Base-by-base conservation (phyloP, 1,140 invertebrate genomes). In the Pemphigus obesinymphae region DNA sequence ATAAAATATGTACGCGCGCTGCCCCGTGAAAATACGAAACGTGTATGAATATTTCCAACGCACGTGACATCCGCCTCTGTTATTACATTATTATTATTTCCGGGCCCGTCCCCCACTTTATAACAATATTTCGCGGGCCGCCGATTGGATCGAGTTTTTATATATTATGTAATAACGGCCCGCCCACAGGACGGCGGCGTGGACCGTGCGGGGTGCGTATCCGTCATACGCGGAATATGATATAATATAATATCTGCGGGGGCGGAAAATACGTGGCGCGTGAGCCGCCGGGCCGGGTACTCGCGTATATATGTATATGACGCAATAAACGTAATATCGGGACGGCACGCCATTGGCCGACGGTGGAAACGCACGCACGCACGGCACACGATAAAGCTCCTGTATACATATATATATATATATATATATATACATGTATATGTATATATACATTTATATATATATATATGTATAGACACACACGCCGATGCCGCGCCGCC, bases 141-240 rank as follows among this genome's bases (percentile, higher is more conserved):
- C 1, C 20, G 53, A 80, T 80, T 80, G 75, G 75, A 63, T 10
- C 8, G 23, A 29, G 23, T 80, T 80, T 80, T 80, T 61, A 61
- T 80, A 61, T 61, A 40, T 61, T 61, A 80, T 61, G 75, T 61
- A 80, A 80, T 80, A 80, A 80, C 75, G 75, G 37, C 53, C 61
- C 75, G 75, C 75, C 75, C 34, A 11, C 34, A 5, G n/a, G n/a
- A n/a, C 37, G 29, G 45, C 40, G 17, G 55, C 6, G 11, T 13
- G 29, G 50, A 23, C 17, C 58, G 29, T n/a, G n/a, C 66, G 34
- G 20, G 34, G n/a, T 11, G 11, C 26, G 50, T 45, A 73, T 73
- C 29, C 53, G 53, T n/a, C 37, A 61, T 45, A 31, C 70, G 29
- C 23, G 53, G 1, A 23, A 58, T 11, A 58, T 26, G 6, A 3